phyloP scores from a whole-genome alignment of 2,113 vertebrate genomes.

The Callopanchax toddi region DNA sequence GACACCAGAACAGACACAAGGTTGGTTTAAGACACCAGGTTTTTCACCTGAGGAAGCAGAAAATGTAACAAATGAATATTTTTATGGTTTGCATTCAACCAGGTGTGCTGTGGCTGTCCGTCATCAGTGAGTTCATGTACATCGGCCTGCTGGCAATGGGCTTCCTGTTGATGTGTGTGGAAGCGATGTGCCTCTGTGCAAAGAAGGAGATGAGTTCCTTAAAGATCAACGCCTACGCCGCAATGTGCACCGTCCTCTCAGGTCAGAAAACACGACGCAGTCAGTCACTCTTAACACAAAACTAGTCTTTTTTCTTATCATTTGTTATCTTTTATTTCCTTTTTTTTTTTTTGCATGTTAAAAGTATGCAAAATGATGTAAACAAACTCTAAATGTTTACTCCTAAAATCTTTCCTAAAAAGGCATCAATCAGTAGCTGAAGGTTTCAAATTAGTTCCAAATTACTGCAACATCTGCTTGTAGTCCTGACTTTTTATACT shows the following conservation, averaged over 20 bases:
- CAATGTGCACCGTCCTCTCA: slow-evolving; percentile 85
- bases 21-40: slow-evolving; percentile 31
- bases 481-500: no score
- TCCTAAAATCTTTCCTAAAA: no score
- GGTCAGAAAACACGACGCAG: slow-evolving; percentile 38
- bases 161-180: slow-evolving; percentile 85
- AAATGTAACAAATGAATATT: no score
- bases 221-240: slow-evolving; percentile 85
- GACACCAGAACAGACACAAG: slow-evolving; percentile 83
- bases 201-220: slow-evolving; percentile 82
- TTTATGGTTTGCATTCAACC: no score
- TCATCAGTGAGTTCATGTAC: slow-evolving; percentile 84
- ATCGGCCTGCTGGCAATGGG: slow-evolving; percentile 83
- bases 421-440: no score
- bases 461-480: no score
- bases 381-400: no score
- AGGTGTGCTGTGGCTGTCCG: slow-evolving; percentile 86
- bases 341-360: no score
- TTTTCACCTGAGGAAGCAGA: neutral
- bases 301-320: neutral
- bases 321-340: no score
- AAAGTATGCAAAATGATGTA: no score
- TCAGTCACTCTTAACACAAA: no score
- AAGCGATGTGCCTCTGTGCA: slow-evolving; percentile 77
- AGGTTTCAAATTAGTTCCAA: no score